These are phyloP conservation scores for Falcunculus frontatus DNA, from an alignment of 2,113 vertebrate species.

Conservation along the genomic window DNA sequence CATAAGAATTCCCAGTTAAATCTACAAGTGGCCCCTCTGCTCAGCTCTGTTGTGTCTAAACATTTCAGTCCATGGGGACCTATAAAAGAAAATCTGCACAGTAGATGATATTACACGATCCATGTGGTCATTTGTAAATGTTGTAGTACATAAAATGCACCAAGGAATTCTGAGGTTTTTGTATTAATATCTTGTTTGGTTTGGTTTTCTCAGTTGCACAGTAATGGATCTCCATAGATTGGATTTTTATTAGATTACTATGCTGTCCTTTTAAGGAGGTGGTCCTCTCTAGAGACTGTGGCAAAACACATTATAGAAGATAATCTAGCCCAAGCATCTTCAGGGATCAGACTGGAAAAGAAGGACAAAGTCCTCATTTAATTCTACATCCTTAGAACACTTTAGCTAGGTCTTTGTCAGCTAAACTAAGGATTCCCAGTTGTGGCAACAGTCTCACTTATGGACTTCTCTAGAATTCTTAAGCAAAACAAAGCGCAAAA, in stretches of 20 bases:
- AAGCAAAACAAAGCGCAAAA: background rate
- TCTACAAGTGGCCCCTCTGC: background rate
- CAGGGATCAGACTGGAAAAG: background rate
- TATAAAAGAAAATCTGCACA: constrained; percentile 33
- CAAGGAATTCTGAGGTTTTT: constrained; percentile 33
- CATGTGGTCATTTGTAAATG: constrained; percentile 55
- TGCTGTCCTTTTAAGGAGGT: constrained; percentile 1
- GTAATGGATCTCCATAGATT: constrained; percentile 44
- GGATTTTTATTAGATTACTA: constrained; percentile 50
- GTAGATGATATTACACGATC: constrained; percentile 23
- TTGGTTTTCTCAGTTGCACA: constrained; percentile 21
- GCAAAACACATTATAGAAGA: background rate
- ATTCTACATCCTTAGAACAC: background rate
- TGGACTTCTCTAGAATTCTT: background rate
- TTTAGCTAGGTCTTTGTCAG: background rate
- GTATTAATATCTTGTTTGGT: constrained; percentile 13
- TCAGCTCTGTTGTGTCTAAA: constrained; percentile 27
- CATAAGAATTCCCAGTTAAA: constrained; percentile 9
- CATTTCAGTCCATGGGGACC: background rate
- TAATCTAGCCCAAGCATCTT: background rate
- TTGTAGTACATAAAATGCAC: background rate
- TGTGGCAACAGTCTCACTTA: background rate
- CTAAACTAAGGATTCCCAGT: background rate
- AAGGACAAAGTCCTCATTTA: constrained; percentile 11
- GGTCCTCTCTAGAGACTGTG: background rate